Base-by-base conservation (phyloP, 2,797 vertebrate species). In the Neostethus bicornis region DNA sequence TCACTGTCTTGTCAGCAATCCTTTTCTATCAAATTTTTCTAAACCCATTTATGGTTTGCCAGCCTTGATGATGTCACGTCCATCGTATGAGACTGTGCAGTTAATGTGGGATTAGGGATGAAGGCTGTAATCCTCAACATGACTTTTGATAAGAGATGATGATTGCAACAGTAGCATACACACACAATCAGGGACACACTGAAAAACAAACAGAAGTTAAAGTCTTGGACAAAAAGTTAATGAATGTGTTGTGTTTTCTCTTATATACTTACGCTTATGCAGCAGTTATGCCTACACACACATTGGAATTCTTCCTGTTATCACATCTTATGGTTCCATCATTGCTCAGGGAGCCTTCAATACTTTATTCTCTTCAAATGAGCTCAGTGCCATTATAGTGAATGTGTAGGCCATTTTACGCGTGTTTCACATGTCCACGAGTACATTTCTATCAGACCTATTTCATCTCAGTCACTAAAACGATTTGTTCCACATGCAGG, bases 41-140 rank as follows among this genome's bases (percentile, higher is more conserved):
- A 84, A 83, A 66, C 84, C 79, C 87, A 83, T 81, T 80, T 80
- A 80, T 73, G 68, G 80, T 78, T 68, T 54, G 66, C 79, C 82
- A 75, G 80, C 79, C 83, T 71, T 66, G 66, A 73, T 89, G 83
- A 88, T 87, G 87, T 84, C 86, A 88, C 48, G 24, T 81, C 66
- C 84, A 78, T 86, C 69, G n/a, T n/a, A 81, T 76, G 77, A 81
- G 78, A 85, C 89, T 86, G 74, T 89, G 80, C 85, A 83, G 85
- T 84, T 86, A 90, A 89, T 90, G 88, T 88, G 72, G 83, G 89
- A 90, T 91, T 91, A 92, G 79, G 61, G 77, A 83, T 87, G 70
- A 89, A 89, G 87, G 85, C 86, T 87, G 84, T 89, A 91, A 90
- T 91, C 90, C 89, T 67, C 80, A 44, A 85, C 87, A 86, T 87